Evolutionary conservation across 2,113 vertebrate genomes (phyloP).

Genomic region (Crotophaga sulcirostris): DNA sequence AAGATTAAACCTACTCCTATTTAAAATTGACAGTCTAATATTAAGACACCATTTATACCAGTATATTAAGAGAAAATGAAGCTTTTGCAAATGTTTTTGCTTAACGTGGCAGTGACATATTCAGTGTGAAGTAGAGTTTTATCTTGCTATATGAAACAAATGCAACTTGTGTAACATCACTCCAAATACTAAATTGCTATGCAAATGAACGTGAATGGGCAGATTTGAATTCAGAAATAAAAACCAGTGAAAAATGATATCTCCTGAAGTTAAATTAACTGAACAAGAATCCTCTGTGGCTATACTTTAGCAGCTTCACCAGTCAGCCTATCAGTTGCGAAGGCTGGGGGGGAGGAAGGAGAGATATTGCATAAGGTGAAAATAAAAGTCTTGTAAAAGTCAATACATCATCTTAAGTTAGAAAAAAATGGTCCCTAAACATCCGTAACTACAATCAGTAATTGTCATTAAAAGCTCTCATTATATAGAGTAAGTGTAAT

Average conservation of each 20-base stretch:
- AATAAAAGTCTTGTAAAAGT: conserved; percentile 51
- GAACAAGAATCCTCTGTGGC: neutral
- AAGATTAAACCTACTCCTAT: neutral
- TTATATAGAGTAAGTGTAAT: conserved; percentile 73
- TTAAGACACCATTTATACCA: neutral
- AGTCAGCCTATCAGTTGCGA: neutral
- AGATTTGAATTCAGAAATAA: conserved; percentile 38
- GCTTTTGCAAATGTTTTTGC: conserved; percentile 4
- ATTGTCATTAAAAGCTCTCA: conserved; percentile 78
- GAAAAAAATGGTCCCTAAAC: conserved; percentile 65
- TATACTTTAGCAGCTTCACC: neutral
- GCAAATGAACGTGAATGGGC: neutral
- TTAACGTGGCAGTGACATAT: conserved; percentile 57
- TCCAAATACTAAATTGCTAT: neutral
- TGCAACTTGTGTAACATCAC: neutral
- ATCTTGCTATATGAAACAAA: conserved; percentile 55
- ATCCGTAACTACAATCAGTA: conserved; percentile 72
- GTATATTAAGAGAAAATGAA: conserved; percentile 58
- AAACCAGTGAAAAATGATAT: neutral
- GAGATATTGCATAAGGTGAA: conserved; percentile 4
- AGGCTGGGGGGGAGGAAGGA: neutral
- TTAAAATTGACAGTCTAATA: neutral
- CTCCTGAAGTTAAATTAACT: neutral
- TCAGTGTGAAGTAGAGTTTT: neutral
- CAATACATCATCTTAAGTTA: conserved; percentile 69